phyloP scores from a whole-genome alignment of 2,888 invertebrate genomes.

The Hypercompe scribonia region DNA sequence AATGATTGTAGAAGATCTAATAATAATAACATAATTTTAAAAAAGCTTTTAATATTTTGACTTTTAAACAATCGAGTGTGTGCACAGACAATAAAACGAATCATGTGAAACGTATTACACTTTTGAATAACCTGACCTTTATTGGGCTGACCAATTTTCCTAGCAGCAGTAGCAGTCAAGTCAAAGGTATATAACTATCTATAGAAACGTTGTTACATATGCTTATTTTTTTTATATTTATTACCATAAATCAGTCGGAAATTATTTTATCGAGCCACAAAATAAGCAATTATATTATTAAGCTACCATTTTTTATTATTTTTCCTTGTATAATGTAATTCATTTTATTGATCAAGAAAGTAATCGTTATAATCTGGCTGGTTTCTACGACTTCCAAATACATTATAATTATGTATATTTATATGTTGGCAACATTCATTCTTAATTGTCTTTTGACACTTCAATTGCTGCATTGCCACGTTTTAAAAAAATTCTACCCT shows the following conservation, averaged over 20 bases:
- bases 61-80: too few species aligned
- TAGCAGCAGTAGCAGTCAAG: too few species aligned
- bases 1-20: too few species aligned
- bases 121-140: too few species aligned
- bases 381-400: neutral
- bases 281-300: neutral
- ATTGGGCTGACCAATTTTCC: too few species aligned
- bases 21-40: too few species aligned
- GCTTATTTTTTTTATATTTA: too few species aligned
- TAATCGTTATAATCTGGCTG: neutral
- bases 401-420: neutral
- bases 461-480: neutral
- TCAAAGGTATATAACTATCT: too few species aligned
- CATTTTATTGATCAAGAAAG: neutral
- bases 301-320: neutral
- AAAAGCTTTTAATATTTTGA: too few species aligned
- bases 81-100: too few species aligned
- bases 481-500: neutral
- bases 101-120: too few species aligned
- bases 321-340: neutral
- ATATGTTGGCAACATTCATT: neutral
- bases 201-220: too few species aligned
- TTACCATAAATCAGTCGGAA: neutral
- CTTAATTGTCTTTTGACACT: neutral
- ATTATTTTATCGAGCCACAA: neutral